phyloP scores from a whole-genome alignment of 2,888 invertebrate species.

The Orchesellides sinensis region DNA sequence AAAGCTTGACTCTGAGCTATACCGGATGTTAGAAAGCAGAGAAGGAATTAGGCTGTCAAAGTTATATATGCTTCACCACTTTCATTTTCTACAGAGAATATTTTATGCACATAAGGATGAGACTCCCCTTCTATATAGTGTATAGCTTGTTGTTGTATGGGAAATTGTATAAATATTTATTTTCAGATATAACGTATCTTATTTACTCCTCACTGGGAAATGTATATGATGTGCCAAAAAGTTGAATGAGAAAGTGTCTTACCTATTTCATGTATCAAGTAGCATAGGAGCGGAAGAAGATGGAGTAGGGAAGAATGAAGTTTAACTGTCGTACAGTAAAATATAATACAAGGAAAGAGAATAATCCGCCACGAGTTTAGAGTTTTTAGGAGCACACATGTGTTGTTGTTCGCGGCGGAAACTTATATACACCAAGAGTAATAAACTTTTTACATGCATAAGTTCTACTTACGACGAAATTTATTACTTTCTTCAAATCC shows the following conservation, averaged over 20 bases:
- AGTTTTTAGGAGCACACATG: not conserved
- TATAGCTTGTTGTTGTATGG: too few relatives aligned
- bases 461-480: too few relatives aligned
- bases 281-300: slow-evolving; percentile 8
- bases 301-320: slow-evolving; percentile 30
- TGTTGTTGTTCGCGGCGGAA: not conserved
- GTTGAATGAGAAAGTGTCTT: not conserved
- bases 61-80: slow-evolving; percentile 3
- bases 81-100: too few relatives aligned
- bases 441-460: slow-evolving; percentile 6
- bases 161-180: not conserved
- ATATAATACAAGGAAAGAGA: not conserved
- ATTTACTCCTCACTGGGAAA: not conserved
- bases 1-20: slow-evolving; percentile 35
- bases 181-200: not conserved
- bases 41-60: slow-evolving; percentile 23
- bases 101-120: too few relatives aligned
- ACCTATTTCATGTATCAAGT: too few relatives aligned
- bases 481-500: too few relatives aligned
- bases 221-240: not conserved
- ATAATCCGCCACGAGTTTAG: not conserved
- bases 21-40: slow-evolving; percentile 28
- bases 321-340: slow-evolving; percentile 44
- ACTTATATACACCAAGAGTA: not conserved
- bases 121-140: too few relatives aligned